Evolutionary conservation across 2,797 vertebrate species (phyloP).

Genomic region (Siniperca undulata): DNA sequence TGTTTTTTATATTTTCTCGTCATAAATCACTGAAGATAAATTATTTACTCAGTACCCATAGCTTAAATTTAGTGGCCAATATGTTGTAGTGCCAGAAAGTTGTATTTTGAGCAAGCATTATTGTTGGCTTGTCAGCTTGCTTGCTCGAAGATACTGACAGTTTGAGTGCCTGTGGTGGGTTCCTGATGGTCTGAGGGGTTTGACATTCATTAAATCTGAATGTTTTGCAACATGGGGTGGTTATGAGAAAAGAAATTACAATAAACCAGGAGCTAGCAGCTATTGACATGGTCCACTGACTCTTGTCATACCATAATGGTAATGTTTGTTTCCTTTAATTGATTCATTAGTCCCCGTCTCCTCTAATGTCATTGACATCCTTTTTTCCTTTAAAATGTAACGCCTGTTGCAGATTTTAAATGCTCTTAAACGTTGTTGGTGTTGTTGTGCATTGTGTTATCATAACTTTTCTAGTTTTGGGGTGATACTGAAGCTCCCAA

Average conservation of each 20-base stretch:
- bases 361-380: background rate
- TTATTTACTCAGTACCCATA: background rate
- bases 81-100: slow-evolving; percentile 7
- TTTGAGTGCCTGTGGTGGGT: slow-evolving; percentile 34
- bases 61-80: background rate
- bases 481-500: background rate
- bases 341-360: slow-evolving; percentile 12
- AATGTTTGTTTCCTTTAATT: slow-evolving; percentile 32
- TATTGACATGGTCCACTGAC: slow-evolving; percentile 26
- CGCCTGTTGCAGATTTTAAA: background rate
- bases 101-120: background rate
- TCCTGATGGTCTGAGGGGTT: slow-evolving; percentile 28
- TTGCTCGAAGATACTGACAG: slow-evolving; percentile 24
- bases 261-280: slow-evolving; percentile 29
- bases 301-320: background rate
- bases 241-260: slow-evolving; percentile 34
- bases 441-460: background rate
- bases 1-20: background rate
- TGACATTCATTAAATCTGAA: slow-evolving; percentile 49
- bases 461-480: background rate
- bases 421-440: background rate
- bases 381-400: background rate
- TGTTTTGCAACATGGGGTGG: slow-evolving; percentile 30
- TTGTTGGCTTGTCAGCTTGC: background rate
- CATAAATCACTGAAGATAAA: background rate